Evolutionary conservation across 2,797 vertebrate genomes (phyloP).

Genomic region (Triplophysa yarkandensis): DNA sequence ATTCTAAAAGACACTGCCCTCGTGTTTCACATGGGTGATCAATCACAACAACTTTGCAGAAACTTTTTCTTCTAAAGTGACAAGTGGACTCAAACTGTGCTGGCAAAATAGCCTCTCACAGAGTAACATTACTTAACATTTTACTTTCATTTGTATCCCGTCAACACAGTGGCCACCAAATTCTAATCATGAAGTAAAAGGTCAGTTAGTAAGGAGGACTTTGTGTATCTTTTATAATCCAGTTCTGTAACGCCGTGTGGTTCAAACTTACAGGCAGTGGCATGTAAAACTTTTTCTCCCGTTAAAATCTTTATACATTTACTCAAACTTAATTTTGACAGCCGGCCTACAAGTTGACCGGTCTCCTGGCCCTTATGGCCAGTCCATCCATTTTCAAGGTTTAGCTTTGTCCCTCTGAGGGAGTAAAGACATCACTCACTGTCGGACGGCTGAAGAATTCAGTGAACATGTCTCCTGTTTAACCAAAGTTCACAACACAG

Average conservation of each 20-base stretch:
- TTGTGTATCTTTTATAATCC: background rate
- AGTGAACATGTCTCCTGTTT: constrained; percentile 22
- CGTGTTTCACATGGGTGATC: background rate
- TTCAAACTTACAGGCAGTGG: no score
- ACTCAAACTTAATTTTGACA: constrained; percentile 15
- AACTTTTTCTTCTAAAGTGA: background rate
- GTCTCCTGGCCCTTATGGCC: background rate
- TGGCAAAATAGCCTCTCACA: background rate
- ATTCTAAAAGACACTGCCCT: background rate
- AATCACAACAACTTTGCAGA: background rate
- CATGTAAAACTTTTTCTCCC: background rate
- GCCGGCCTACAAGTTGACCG: background rate
- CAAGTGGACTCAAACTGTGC: background rate
- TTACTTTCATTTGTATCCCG: background rate
- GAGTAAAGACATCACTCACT: constrained; percentile 16
- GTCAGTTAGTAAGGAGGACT: constrained; percentile 8
- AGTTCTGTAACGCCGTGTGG: no score
- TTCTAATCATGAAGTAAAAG: background rate
- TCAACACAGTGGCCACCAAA: constrained; percentile 3
- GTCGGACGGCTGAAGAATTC: constrained; percentile 11
- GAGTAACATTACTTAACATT: background rate
- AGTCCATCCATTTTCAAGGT: background rate
- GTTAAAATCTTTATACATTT: constrained; percentile 9
- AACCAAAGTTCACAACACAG: constrained; percentile 29
- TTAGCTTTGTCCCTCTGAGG: background rate